Evolutionary conservation across 37 sponge, comb jelly and placozoan species (phyloP).

Genomic region (Halisarca cf. caerulea): DNA sequence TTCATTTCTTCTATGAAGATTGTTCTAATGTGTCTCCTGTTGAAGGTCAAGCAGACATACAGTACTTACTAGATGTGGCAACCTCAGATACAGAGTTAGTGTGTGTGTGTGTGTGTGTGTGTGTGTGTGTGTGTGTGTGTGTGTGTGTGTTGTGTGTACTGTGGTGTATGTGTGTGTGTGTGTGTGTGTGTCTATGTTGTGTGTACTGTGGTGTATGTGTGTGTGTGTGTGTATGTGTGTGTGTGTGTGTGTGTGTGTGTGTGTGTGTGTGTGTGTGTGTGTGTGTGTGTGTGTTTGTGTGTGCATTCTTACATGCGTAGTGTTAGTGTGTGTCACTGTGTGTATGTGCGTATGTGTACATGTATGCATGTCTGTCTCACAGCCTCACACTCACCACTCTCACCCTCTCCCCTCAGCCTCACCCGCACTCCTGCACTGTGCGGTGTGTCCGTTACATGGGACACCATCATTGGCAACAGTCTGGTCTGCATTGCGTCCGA

Average conservation of each 20-base stretch:
- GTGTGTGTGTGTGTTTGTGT: not conserved
- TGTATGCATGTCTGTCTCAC: not conserved
- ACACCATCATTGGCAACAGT: not conserved
- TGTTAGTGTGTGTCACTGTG: slow-evolving; percentile 5
- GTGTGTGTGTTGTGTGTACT: not conserved
- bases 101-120: slow-evolving; percentile 6
- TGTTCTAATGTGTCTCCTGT: not conserved
- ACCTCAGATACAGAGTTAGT: not conserved
- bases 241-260: slow-evolving; percentile 15
- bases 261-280: slow-evolving; percentile 19
- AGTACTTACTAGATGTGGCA: not conserved
- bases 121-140: not conserved
- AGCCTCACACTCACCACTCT: not conserved
- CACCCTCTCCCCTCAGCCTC: not conserved
- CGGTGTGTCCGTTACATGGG: slow-evolving; percentile 13
- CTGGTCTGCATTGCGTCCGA: not conserved
- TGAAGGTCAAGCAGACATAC: not conserved
- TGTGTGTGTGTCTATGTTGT: slow-evolving; percentile 14
- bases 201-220: not conserved
- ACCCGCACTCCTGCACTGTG: not conserved
- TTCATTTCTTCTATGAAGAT: not conserved
- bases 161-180: slow-evolving; percentile 5
- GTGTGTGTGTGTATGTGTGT: not conserved
- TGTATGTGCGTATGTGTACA: not conserved
- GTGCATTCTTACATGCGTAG: not conserved